Percentiles rank a stretch among this genome's conserved stretches.
Evolutionary conservation across 1,140 invertebrate genomes (phyloP).

Genomic region (Periplaneta americana): DNA sequence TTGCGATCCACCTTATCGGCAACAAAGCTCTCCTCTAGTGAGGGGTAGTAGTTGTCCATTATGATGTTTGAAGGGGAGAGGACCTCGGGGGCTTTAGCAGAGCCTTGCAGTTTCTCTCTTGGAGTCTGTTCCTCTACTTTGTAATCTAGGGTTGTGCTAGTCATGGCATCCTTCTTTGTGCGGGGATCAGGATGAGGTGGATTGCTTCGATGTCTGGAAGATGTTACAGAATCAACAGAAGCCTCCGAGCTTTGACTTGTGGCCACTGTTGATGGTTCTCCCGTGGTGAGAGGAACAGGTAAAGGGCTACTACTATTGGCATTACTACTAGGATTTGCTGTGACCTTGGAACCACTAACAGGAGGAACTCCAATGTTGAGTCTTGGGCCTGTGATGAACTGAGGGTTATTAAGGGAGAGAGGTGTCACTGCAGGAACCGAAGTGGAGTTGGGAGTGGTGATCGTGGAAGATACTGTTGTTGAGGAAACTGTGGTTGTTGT

Average conservation of each 20-base stretch:
- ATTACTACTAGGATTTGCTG: background rate
- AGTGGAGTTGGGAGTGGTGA: background rate
- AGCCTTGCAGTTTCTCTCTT: background rate
- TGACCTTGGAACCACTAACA: conserved; percentile 6
- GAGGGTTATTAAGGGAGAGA: background rate
- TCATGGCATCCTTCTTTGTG: conserved; percentile 9
- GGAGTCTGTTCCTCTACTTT: background rate
- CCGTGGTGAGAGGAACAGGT: background rate
- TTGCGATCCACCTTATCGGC: conserved; percentile 1
- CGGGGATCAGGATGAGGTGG: background rate
- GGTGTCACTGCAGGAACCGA: background rate
- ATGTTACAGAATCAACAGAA: background rate
- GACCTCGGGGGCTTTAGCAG: background rate
- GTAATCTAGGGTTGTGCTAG: conserved; percentile 3
- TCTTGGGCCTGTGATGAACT: conserved; percentile 12
- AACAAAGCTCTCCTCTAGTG: conserved; percentile 11
- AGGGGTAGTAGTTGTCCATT: conserved; percentile 1
- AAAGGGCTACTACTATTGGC: background rate
- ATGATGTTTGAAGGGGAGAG: background rate
- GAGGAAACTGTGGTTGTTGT: background rate
- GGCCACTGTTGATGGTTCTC: background rate
- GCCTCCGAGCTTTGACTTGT: background rate
- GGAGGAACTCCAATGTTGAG: conserved; percentile 14
- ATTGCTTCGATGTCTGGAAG: background rate
- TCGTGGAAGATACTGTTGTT: background rate